Evolutionary conservation across 2,113 vertebrate genomes (phyloP).

Genomic region (Orientallactaga bullata): DNA sequence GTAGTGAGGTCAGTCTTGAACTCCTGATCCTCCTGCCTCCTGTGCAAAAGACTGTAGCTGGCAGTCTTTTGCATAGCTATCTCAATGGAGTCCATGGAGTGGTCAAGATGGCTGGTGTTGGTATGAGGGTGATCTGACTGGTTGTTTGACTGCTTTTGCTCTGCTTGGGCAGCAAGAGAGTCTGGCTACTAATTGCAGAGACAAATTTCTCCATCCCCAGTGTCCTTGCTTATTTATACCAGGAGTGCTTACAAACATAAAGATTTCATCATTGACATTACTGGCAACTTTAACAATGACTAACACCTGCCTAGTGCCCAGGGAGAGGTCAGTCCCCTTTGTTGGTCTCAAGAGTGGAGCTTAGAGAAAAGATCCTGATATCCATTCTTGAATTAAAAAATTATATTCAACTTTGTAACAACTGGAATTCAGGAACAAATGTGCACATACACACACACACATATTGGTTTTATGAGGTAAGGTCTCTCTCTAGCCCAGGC

Average conservation of each 20-base stretch:
- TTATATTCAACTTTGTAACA: neutral
- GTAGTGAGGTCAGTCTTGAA: neutral
- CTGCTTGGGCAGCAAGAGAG: neutral
- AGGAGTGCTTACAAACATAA: neutral
- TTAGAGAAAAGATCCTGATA: neutral
- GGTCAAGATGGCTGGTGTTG: neutral
- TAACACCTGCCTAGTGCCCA: neutral
- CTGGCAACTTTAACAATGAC: neutral
- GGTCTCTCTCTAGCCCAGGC: no score
- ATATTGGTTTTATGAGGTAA: no score
- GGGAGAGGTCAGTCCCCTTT: neutral
- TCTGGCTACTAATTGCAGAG: neutral
- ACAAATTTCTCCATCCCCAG: neutral
- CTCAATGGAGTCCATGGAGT: neutral
- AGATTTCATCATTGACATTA: neutral
- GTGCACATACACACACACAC: no score
- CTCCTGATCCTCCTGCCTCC: no score
- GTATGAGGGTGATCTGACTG: neutral
- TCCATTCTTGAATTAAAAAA: neutral
- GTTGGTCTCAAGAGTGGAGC: neutral
- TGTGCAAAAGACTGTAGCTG: neutral
- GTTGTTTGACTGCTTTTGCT: neutral
- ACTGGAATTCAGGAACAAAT: conserved; percentile 6
- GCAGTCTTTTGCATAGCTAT: no score
- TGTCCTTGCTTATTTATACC: neutral